A percentile compares a stretch with the other conserved stretches of the same genome.
Conservation (phyloP, 2,888 invertebrate genomes). For the Choreutis nemorana region DNA sequence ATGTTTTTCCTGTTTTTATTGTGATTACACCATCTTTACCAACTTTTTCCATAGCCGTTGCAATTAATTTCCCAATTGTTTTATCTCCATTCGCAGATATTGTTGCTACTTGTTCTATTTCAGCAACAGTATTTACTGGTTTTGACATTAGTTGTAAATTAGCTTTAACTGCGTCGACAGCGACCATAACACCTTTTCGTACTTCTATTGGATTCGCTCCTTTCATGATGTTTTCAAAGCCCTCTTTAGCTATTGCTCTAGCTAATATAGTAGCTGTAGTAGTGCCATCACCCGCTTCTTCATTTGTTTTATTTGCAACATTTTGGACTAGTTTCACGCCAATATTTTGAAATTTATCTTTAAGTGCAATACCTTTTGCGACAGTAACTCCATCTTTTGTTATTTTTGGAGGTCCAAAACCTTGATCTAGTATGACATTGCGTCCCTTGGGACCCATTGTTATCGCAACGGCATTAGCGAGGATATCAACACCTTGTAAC, state of each 20-base stretch:
- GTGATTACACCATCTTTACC: slow-evolving; percentile 98
- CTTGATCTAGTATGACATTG: slow-evolving; percentile 97
- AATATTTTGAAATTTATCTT: slow-evolving; percentile 98
- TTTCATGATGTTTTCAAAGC: slow-evolving; percentile 96
- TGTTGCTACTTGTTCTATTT: slow-evolving; percentile 98
- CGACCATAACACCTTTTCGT: slow-evolving; percentile 87
- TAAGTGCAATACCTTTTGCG: slow-evolving; percentile 95
- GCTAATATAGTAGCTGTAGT: slow-evolving; percentile 98
- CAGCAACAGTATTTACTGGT: slow-evolving; percentile 92
- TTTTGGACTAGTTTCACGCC: slow-evolving; percentile 98
- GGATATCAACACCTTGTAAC: slow-evolving; percentile 96
- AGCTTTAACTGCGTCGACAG: slow-evolving; percentile 90
- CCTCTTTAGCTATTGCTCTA: slow-evolving; percentile 96
- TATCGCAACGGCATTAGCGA: slow-evolving; percentile 98
- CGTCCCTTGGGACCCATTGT: slow-evolving; percentile 99
- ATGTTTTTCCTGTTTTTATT: slow-evolving; percentile 98
- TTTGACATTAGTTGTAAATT: slow-evolving; percentile 88
- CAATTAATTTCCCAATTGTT: slow-evolving; percentile 89
- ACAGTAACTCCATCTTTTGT: slow-evolving; percentile 99
- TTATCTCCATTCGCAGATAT: slow-evolving; percentile 98
- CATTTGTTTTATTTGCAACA: slow-evolving; percentile 99
- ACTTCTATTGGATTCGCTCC: slow-evolving; percentile 98
- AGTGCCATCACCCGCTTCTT: slow-evolving; percentile 99
- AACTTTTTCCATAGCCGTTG: slow-evolving; percentile 94
- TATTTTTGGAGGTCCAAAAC: slow-evolving; percentile 98